These are phyloP conservation scores for Prorops nasuta DNA, from an alignment of 1,140 invertebrate genomes.

Conservation along the genomic window DNA sequence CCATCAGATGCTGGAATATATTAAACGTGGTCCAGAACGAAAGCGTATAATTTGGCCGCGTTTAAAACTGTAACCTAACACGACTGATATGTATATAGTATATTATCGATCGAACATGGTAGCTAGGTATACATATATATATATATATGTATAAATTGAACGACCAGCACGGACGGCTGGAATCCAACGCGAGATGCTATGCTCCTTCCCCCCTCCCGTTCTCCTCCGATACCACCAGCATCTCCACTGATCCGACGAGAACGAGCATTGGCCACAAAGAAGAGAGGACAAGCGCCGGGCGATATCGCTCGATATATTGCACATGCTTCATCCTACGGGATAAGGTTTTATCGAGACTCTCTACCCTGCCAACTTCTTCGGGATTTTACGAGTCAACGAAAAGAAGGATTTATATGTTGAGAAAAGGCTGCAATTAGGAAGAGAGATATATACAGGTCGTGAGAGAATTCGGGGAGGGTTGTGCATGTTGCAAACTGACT, in stretches of 20 bases:
- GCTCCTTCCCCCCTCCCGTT: no score
- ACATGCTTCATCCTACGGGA: no score
- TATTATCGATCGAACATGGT: slow-evolving; percentile 52
- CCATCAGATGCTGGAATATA: slow-evolving; percentile 43
- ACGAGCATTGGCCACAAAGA: no score
- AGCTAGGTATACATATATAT: no score
- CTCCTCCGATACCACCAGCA: no score
- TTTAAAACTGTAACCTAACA: slow-evolving; percentile 55
- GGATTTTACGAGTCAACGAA: no score
- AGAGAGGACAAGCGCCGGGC: neutral
- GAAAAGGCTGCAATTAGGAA: no score
- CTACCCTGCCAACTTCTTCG: no score
- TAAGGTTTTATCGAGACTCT: no score
- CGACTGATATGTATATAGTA: slow-evolving; percentile 41
- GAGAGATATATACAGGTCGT: neutral
- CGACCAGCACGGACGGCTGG: slow-evolving; percentile 23
- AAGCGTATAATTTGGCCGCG: slow-evolving; percentile 51
- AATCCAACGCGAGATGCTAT: slow-evolving; percentile 16
- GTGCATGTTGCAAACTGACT: slow-evolving; percentile 33
- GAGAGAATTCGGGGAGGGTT: slow-evolving; percentile 15
- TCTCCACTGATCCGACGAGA: no score
- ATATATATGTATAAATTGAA: slow-evolving; percentile 51
- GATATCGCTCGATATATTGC: no score
- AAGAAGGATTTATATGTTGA: no score
- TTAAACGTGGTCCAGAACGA: slow-evolving; percentile 35